Percentiles rank a stretch among this genome's conserved stretches.
These are phyloP conservation scores for Karalla daura DNA, from an alignment of 2,797 vertebrate species.

Conservation along the genomic window DNA sequence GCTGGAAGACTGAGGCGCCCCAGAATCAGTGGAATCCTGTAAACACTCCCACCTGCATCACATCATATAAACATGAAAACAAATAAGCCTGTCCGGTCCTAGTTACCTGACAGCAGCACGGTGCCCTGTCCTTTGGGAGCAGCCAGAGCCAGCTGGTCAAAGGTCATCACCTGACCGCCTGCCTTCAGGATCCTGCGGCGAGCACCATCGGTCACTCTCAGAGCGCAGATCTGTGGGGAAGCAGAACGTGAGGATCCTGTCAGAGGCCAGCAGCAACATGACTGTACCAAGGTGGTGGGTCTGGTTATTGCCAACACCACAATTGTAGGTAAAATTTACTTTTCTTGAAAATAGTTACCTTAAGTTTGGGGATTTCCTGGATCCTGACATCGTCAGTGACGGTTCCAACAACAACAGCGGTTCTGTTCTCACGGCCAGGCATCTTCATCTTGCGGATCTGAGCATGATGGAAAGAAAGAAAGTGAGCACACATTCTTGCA, in stretches of 20 bases:
- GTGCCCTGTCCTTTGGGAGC: conserved; percentile 92
- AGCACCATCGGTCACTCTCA: conserved; percentile 87
- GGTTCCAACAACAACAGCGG: conserved; percentile 91
- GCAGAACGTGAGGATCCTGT: neutral
- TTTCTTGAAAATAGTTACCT: conserved; percentile 73
- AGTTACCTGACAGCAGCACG: conserved; percentile 91
- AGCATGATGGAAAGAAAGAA: neutral
- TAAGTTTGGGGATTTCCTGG: conserved; percentile 92
- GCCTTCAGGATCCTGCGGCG: conserved; percentile 90
- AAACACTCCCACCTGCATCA: neutral
- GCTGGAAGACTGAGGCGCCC: neutral
- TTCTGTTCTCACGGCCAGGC: conserved; percentile 88
- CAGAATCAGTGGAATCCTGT: accelerated
- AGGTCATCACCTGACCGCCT: conserved; percentile 92
- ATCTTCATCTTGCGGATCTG: conserved; percentile 94
- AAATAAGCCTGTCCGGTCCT: no score
- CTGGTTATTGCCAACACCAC: no score
- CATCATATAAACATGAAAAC: no score
- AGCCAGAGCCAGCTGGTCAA: conserved; percentile 93
- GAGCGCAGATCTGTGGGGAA: conserved; percentile 85
- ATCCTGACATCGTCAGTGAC: conserved; percentile 93
- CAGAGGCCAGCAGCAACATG: neutral
- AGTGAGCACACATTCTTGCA: neutral
- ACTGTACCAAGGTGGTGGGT: neutral
- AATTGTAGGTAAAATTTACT: neutral